These are phyloP conservation scores for Acanthisitta chloris DNA, from an alignment of 2,113 vertebrate genomes.

Conservation along the genomic window DNA sequence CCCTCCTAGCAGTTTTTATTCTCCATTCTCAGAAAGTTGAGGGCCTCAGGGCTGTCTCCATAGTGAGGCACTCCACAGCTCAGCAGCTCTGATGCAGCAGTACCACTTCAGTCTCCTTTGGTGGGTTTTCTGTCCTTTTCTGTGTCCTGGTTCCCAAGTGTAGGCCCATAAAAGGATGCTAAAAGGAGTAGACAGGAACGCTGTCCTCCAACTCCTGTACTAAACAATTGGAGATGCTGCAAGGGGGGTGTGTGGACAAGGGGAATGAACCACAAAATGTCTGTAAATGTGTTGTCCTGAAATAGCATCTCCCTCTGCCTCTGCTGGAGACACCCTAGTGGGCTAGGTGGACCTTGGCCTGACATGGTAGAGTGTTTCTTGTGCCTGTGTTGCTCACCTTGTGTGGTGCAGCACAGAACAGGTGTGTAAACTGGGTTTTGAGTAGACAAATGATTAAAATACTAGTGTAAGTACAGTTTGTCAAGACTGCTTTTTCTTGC, in stretches of 20 bases:
- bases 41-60: neutral
- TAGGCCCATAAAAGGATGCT: neutral
- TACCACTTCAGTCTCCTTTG: neutral
- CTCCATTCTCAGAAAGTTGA: neutral
- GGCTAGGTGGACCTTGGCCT: neutral
- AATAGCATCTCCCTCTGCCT: neutral
- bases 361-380: neutral
- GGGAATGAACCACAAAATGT: neutral
- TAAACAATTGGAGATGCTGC: neutral
- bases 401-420: neutral
- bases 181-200: neutral
- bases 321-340: neutral
- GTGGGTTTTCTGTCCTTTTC: neutral
- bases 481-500: neutral
- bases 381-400: neutral
- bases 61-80: accelerated
- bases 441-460: neutral
- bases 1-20: neutral
- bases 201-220: neutral
- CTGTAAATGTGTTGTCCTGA: neutral
- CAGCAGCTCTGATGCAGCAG: neutral
- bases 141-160: neutral
- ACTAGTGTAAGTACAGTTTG: neutral
- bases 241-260: neutral
- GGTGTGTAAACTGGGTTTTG: neutral